Conservation (phyloP, 2,113 vertebrate genomes). For the Platichthys stellatus region DNA sequence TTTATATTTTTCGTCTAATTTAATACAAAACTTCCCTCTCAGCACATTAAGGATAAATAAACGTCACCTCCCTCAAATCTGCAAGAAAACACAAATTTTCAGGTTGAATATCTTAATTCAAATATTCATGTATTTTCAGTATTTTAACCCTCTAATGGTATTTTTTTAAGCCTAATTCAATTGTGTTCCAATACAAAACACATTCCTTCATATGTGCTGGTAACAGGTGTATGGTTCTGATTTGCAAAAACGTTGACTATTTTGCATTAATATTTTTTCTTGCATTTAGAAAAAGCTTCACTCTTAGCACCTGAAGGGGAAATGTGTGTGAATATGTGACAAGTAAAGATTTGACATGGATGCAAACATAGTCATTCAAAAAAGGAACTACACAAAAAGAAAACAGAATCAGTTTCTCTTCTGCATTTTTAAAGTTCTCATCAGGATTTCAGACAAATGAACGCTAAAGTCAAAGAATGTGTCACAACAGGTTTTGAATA, state of each 20-base stretch:
- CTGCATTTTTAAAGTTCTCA: conserved; percentile 1
- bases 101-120: too few relatives aligned
- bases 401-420: conserved; percentile 25
- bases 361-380: neutral
- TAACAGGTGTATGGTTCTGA: too few relatives aligned
- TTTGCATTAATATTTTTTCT: neutral
- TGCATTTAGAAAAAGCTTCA: neutral
- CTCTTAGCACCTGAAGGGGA: neutral
- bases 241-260: neutral
- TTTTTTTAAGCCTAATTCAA: too few relatives aligned
- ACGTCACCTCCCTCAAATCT: too few relatives aligned
- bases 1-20: neutral
- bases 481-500: neutral
- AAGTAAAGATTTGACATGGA: neutral
- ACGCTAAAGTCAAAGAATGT: neutral
- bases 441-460: neutral
- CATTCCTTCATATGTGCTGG: too few relatives aligned
- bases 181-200: too few relatives aligned
- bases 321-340: too few relatives aligned
- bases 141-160: too few relatives aligned
- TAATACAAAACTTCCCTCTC: neutral
- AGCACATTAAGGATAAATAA: neutral
- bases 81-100: too few relatives aligned
- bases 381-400: neutral
- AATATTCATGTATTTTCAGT: too few relatives aligned